Evolutionary conservation across 2,797 vertebrate species (phyloP).

Genomic region (Apogon hyalosoma): DNA sequence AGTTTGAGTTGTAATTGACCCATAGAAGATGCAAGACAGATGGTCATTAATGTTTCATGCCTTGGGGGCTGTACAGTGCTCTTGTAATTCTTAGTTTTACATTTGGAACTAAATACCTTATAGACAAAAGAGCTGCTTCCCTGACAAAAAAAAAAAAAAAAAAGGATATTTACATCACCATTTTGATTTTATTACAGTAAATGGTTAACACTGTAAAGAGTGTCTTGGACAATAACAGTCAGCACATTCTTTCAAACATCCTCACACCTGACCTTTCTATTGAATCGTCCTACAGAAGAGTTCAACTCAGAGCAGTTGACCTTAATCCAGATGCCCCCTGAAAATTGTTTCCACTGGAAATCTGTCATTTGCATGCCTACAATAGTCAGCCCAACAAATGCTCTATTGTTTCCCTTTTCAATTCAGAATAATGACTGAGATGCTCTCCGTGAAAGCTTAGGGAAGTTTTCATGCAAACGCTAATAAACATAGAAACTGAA

Average conservation of each 20-base stretch:
- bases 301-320: conserved; percentile 27
- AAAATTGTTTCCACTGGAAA: conserved; percentile 66
- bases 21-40: conserved; percentile 28
- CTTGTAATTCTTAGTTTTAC: conserved; percentile 19
- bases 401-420: conserved; percentile 49
- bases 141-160: conserved; percentile 10
- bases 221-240: conserved; percentile 16
- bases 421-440: conserved; percentile 30
- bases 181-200: conserved; percentile 1
- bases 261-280: conserved; percentile 50
- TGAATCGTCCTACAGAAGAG: conserved; percentile 30
- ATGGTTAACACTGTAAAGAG: conserved; percentile 17
- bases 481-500: conserved; percentile 39
- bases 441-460: conserved; percentile 17
- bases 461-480: background rate
- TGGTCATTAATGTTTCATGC: conserved; percentile 58
- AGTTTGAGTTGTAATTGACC: conserved; percentile 34
- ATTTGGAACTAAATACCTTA: conserved; percentile 9
- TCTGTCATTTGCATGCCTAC: conserved; percentile 48
- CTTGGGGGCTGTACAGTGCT: conserved; percentile 13
- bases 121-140: background rate
- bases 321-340: conserved; percentile 48
- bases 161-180: background rate
- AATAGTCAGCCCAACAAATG: conserved; percentile 53
- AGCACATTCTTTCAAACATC: conserved; percentile 19